Evolutionary conservation across 2,888 invertebrate species (phyloP).

Genomic region (Stenodema calcarata): DNA sequence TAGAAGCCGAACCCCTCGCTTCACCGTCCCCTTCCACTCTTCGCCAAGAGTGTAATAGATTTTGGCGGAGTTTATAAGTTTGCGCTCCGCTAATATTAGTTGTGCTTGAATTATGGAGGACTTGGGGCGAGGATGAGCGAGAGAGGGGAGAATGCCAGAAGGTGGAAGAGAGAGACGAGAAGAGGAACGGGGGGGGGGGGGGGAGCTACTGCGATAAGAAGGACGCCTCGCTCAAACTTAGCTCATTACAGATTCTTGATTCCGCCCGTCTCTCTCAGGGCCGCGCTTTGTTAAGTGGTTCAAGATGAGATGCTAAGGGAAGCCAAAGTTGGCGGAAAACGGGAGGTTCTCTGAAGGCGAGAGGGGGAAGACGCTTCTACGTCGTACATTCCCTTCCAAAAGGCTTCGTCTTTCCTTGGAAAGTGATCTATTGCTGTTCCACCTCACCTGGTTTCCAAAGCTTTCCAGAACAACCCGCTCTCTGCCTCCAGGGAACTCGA

Average conservation of each 20-base stretch:
- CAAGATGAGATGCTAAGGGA: constrained; percentile 53
- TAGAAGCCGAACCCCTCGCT: constrained; percentile 43
- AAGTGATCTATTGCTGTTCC: constrained; percentile 22
- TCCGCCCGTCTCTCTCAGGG: constrained; percentile 50
- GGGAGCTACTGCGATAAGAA: constrained; percentile 50
- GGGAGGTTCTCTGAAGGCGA: neutral
- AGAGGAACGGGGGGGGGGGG: constrained; percentile 10
- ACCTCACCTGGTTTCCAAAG: constrained; percentile 1
- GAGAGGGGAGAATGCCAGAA: constrained; percentile 6
- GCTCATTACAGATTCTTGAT: constrained; percentile 57
- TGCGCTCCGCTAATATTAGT: constrained; percentile 55
- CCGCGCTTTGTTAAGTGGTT: constrained; percentile 50
- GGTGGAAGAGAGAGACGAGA: neutral
- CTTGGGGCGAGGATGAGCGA: neutral
- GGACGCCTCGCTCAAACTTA: constrained; percentile 54
- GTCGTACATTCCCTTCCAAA: constrained; percentile 32
- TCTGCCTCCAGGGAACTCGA: neutral
- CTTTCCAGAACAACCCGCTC: neutral
- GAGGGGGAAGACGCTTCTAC: neutral
- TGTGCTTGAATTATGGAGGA: constrained; percentile 55
- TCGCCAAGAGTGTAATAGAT: constrained; percentile 51
- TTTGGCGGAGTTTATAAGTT: constrained; percentile 55
- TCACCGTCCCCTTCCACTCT: neutral
- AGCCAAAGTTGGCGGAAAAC: neutral
- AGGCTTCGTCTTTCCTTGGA: constrained; percentile 9